Percentiles rank a stretch among this genome's conserved stretches.
Evolutionary conservation across 2,888 invertebrate genomes (phyloP).

Genomic region (Sisyra terminalis): DNA sequence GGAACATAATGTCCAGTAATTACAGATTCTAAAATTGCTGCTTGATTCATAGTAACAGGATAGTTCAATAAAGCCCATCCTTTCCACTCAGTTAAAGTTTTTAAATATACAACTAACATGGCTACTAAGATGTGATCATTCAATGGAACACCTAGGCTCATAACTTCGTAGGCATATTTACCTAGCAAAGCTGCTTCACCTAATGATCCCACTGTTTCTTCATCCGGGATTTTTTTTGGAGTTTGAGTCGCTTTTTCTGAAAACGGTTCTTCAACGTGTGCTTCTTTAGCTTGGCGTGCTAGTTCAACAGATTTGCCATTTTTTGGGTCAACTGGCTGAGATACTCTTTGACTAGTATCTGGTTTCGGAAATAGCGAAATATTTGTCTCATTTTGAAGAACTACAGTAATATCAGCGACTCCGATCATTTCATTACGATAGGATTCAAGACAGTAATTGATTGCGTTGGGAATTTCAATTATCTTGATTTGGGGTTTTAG

Average conservation of each 20-base stretch:
- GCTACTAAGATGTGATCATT: constrained; percentile 36
- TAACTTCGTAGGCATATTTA: constrained; percentile 33
- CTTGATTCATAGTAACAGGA: constrained; percentile 39
- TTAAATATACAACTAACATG: constrained; percentile 43
- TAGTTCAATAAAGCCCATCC: constrained; percentile 50
- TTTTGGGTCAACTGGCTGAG: constrained; percentile 20
- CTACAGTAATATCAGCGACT: constrained; percentile 29
- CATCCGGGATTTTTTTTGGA: constrained; percentile 38
- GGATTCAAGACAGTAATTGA: constrained; percentile 36
- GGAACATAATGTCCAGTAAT: constrained; percentile 29
- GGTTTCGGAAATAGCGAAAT: constrained; percentile 3
- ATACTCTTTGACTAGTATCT: constrained; percentile 26
- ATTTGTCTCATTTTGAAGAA: neutral
- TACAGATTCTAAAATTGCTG: constrained; percentile 38
- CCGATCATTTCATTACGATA: constrained; percentile 37
- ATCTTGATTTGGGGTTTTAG: constrained; percentile 15
- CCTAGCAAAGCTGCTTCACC: constrained; percentile 35
- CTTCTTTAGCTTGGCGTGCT: constrained; percentile 26
- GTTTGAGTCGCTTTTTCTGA: constrained; percentile 38
- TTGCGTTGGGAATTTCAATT: constrained; percentile 24
- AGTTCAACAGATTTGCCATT: constrained; percentile 25
- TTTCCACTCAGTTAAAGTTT: constrained; percentile 27
- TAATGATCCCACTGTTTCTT: constrained; percentile 28
- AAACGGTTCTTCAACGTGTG: constrained; percentile 15
- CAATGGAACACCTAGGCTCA: constrained; percentile 34